Base-by-base conservation (phyloP, 2,888 invertebrate species). In the Lapara coniferarum region DNA sequence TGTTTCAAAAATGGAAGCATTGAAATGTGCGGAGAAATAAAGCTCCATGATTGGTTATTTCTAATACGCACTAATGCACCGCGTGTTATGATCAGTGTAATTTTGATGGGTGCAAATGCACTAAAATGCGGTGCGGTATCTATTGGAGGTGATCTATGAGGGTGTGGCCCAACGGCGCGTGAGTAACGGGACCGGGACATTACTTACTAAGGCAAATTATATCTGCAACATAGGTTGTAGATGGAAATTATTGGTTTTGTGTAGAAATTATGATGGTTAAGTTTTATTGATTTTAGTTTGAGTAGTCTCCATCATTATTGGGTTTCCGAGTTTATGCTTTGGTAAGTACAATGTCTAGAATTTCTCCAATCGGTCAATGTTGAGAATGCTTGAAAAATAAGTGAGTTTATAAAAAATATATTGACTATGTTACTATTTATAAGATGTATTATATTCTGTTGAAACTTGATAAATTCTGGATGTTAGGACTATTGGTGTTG, bases 221-320 rank as follows among this genome's bases (percentile, higher is more conserved):
- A 55, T 19, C 19, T 10, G 14, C n/a, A n/a, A n/a, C 53, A 25
- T 25, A 25, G 25, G 16, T n/a, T 16, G 53, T 16, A 14, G 14
- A 53, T 16, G 53, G 14, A 53, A 16, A 8, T 53, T 53, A 16
- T 55, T 37, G 37, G 16, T 55, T 55, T n/a, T 16, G n/a, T 53
- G 5, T n/a, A 19, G 10, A 55, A 55, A 19, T 10, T 55, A 55
- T 55, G 7, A 19, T 19, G 19, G 16, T 55, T 19, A 55, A 19
- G 55, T 55, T 55, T 53, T 19, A 10, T 55, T 19, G 19, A 19
- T 55, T 55, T 55, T 55, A 55, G 53, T 55, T 55, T 55, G 19
- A 19, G 12, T 19, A 55, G 19, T 8, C n/a, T n/a, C 53, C 55
- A 19, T 55, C 10, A 19, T 19, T 19, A 4, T 19, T 19, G 37